Conservation (phyloP, 1,140 invertebrate genomes). For the Papilio glaucus region DNA sequence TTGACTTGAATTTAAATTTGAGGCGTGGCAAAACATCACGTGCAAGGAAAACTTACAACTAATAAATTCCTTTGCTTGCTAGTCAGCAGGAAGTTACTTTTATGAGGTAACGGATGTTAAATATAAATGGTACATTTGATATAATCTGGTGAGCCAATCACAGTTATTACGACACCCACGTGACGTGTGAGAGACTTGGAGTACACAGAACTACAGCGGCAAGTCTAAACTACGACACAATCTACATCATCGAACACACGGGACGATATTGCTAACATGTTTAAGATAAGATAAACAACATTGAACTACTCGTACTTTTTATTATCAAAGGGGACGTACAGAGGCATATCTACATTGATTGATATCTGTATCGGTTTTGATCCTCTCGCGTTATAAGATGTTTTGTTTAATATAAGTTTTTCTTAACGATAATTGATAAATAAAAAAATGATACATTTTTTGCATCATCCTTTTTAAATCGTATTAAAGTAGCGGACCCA, state of each 20-base stretch:
- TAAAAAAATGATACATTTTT: too few relatives aligned
- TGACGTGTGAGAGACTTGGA: background rate
- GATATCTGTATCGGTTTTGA: too few relatives aligned
- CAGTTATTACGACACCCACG: slow-evolving; percentile 6
- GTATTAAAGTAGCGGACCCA: too few relatives aligned
- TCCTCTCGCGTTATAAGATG: too few relatives aligned
- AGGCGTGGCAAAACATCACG: too few relatives aligned
- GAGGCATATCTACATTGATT: too few relatives aligned
- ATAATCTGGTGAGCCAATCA: background rate
- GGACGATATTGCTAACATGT: slow-evolving; percentile 6
- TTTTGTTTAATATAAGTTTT: too few relatives aligned
- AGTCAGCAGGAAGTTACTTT: background rate
- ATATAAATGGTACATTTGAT: slow-evolving; percentile 11
- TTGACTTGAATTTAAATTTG: too few relatives aligned
- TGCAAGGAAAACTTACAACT: background rate
- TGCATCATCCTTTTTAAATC: too few relatives aligned
- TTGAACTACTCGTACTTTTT: background rate
- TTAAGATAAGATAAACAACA: background rate
- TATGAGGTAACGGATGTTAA: background rate
- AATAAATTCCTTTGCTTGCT: background rate
- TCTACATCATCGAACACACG: slow-evolving; percentile 5
- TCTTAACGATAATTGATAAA: too few relatives aligned
- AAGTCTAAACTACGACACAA: background rate
- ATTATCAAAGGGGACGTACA: background rate
- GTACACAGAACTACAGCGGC: background rate